phyloP scores from a whole-genome alignment of 1,140 invertebrate genomes.

The Gerris buenoi region DNA sequence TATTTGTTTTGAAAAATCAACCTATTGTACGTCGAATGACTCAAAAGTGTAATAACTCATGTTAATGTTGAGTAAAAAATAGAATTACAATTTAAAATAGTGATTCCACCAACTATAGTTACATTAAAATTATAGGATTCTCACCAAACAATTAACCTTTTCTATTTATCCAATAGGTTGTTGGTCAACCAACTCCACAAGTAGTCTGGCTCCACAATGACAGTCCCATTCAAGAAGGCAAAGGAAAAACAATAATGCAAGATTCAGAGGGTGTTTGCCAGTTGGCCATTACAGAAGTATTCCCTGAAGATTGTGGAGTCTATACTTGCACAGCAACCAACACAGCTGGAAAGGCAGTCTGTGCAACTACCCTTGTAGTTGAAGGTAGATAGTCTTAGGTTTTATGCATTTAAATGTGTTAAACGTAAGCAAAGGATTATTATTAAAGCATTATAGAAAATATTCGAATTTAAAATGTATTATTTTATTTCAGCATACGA shows the following conservation, averaged over 20 bases:
- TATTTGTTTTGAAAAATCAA: too few relatives aligned
- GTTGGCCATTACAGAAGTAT: slow-evolving; percentile 77
- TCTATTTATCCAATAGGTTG: too few relatives aligned
- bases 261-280: slow-evolving; percentile 63
- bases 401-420: background rate
- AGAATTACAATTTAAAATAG: too few relatives aligned
- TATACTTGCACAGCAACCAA: slow-evolving; percentile 75
- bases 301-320: slow-evolving; percentile 80
- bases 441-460: too few relatives aligned
- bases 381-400: slow-evolving; percentile 50
- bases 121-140: too few relatives aligned
- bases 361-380: slow-evolving; percentile 59
- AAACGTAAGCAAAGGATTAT: too few relatives aligned
- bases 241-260: slow-evolving; percentile 60
- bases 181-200: slow-evolving; percentile 64
- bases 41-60: background rate
- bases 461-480: background rate
- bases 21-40: too few relatives aligned
- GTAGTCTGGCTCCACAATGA: slow-evolving; percentile 69
- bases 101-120: too few relatives aligned
- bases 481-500: slow-evolving; percentile 55
- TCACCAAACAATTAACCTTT: too few relatives aligned
- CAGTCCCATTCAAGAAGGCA: slow-evolving; percentile 52
- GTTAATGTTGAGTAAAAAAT: too few relatives aligned
- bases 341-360: slow-evolving; percentile 65